phyloP scores from a whole-genome alignment of 2,888 invertebrate genomes.

The Galerucella nymphaeae region DNA sequence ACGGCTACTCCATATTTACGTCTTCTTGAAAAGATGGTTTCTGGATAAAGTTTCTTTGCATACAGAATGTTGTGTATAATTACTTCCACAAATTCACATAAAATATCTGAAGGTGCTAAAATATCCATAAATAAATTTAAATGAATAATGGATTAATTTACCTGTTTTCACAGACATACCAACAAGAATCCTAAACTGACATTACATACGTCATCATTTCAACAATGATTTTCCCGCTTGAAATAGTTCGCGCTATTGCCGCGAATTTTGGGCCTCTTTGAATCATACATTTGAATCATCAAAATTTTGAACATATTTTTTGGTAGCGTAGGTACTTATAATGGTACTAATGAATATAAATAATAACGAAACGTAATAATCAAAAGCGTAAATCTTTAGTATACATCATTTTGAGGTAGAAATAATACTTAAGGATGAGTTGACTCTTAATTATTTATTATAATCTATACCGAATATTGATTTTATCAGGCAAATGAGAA shows the following conservation, averaged over 20 bases:
- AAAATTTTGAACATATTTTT: too few relatives aligned
- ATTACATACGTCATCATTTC: constrained; percentile 6
- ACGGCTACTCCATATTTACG: constrained; percentile 74
- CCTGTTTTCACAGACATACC: constrained; percentile 23
- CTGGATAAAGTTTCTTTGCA: constrained; percentile 72
- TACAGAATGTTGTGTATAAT: constrained; percentile 74
- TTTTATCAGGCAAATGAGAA: not conserved
- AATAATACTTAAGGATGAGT: not conserved
- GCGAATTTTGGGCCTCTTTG: not conserved
- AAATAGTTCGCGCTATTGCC: constrained; percentile 1
- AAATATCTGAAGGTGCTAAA: constrained; percentile 64
- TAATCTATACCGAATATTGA: constrained; percentile 30
- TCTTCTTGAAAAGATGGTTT: constrained; percentile 71
- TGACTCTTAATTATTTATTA: constrained; percentile 19
- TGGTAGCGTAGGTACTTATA: too few relatives aligned
- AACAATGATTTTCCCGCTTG: constrained; percentile 14
- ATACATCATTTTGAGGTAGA: not conserved
- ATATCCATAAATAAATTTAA: not conserved
- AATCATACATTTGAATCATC: too few relatives aligned
- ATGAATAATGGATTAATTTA: constrained; percentile 7
- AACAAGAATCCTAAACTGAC: not conserved
- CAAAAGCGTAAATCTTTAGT: not conserved
- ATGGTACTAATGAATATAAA: not conserved
- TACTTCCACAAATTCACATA: constrained; percentile 75
- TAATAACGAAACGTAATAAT: not conserved